Base-by-base conservation (phyloP, 1,140 invertebrate genomes). In the Theocolax elegans region DNA sequence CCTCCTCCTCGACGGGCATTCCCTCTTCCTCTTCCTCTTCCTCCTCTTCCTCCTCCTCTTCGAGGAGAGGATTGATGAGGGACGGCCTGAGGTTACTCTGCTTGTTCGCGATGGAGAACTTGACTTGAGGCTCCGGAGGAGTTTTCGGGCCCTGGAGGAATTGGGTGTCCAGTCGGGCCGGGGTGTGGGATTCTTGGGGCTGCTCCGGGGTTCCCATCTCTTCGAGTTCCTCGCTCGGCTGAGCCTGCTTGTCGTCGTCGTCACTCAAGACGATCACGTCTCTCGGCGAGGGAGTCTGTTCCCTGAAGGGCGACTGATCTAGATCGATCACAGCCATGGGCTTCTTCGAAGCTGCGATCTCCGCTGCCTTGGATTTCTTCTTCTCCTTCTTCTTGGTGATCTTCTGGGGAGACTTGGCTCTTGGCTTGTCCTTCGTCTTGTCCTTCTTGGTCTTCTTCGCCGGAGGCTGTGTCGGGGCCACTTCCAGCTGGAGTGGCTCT, bases 261-360 rank as follows among this genome's bases (percentile, higher is more conserved):
- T 95, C 93, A 60, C 92, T 94, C 1, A 95, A 85, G 25, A 95
- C 89, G 77, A 95, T 95, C 0, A 95, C 88, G 77, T 94, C 92
- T 64, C 90, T 88, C 0, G 93, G 93, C 17, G 93, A 93, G 1
- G 92, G 92, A 7, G 91, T 91, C 63, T 93, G 87, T 77, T 94
- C 93, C 73, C 91, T 88, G 80, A 94, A 94, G 0, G 93, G 93
- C n/a, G 93, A 94, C 60, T 91, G 89, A 76, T 94, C 93, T 54
- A 95, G 83, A 84, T 95, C 94, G 62, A 95, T 95, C 38, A 95
- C 92, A 3, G 93, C 93, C 15, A 94, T 92, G 1, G 93, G 93
- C 81, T 92, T 92, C 44, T 88, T 87, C 0, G 78, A 81, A 0
- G 84, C 84, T 0, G 84, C 85, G 4, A 83, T 88, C 80, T 79